Evolutionary conservation across 1,140 invertebrate species (phyloP).

Genomic region (Macrobrachium rosenbergii): DNA sequence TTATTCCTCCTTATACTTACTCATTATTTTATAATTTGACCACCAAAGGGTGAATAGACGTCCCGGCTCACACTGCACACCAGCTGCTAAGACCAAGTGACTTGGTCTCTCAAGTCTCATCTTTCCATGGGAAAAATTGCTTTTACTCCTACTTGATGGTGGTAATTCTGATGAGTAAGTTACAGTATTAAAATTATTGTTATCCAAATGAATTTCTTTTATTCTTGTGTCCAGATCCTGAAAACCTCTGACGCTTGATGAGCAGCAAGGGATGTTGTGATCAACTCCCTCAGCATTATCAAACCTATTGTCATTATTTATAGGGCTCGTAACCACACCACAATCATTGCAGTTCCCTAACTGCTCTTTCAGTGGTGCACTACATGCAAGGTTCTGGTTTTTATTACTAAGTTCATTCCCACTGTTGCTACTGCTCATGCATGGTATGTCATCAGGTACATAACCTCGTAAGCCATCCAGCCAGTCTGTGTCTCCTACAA

Average conservation of each 20-base stretch:
- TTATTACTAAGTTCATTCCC: background rate
- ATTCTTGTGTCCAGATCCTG: too few relatives aligned
- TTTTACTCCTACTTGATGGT: background rate
- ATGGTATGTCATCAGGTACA: background rate
- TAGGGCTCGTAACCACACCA: too few relatives aligned
- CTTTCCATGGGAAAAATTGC: background rate
- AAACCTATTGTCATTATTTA: too few relatives aligned
- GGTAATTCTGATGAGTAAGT: background rate
- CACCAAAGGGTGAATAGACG: constrained; percentile 56
- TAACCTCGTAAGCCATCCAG: constrained; percentile 67
- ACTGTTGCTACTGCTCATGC: background rate
- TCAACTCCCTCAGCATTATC: too few relatives aligned
- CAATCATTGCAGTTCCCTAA: too few relatives aligned
- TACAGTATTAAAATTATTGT: background rate
- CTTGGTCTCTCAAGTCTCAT: constrained; percentile 27
- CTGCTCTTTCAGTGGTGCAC: too few relatives aligned
- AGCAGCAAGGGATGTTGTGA: too few relatives aligned
- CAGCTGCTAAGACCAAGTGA: constrained; percentile 49
- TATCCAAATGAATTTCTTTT: too few relatives aligned
- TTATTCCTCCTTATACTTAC: constrained; percentile 49
- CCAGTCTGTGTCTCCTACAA: constrained; percentile 66
- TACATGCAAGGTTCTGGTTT: background rate
- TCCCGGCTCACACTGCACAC: constrained; percentile 49
- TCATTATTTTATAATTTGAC: constrained; percentile 10
- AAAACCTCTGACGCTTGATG: too few relatives aligned